A percentile compares a stretch with the other conserved stretches of the same genome.
Evolutionary conservation across 1,140 invertebrate genomes (phyloP).

Genomic region (Acromyrmex echinatior): DNA sequence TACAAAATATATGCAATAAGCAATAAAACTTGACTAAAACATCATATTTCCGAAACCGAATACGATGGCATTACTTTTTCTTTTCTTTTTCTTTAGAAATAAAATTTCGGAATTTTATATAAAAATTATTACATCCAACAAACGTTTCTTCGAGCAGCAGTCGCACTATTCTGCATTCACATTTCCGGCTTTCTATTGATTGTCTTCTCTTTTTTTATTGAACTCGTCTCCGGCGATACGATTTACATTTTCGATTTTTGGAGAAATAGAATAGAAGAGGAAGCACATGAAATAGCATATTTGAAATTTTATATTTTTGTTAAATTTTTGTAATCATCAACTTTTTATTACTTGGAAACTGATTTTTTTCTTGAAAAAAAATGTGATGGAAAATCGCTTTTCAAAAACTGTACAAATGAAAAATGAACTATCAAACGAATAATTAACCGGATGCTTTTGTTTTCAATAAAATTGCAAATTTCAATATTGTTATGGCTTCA

Average conservation of each 20-base stretch:
- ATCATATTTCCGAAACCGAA: background rate
- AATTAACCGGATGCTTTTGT: background rate
- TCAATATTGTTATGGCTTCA: background rate
- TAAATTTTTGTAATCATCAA: background rate
- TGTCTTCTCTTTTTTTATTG: constrained; percentile 20
- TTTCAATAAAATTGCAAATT: background rate
- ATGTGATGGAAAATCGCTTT: background rate
- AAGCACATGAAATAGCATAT: background rate
- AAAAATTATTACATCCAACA: background rate
- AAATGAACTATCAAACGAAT: background rate
- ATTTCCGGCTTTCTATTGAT: background rate
- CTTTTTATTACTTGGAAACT: background rate
- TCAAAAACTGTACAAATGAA: background rate
- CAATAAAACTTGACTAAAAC: constrained; percentile 16
- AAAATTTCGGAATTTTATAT: background rate
- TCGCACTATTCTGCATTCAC: background rate
- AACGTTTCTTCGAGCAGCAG: background rate
- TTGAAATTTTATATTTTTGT: background rate
- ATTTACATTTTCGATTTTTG: background rate
- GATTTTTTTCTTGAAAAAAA: constrained; percentile 3
- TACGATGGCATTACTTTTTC: background rate
- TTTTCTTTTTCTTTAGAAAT: background rate
- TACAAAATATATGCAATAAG: background rate
- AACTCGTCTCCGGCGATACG: background rate
- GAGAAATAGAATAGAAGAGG: background rate